phyloP scores from a whole-genome alignment of 2,797 vertebrate species.

The Ceryle rudis region DNA sequence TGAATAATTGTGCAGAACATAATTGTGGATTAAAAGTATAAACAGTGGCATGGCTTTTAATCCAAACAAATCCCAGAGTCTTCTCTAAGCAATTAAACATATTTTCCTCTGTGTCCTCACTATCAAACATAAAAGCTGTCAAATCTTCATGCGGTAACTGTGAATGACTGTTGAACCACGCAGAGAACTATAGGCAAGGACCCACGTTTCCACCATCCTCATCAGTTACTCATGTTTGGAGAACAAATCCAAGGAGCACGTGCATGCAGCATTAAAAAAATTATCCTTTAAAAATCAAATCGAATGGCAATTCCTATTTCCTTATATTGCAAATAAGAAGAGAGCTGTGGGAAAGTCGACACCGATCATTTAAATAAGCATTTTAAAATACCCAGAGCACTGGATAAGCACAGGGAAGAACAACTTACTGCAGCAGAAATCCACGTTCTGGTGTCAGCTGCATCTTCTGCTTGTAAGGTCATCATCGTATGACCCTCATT shows the following conservation, averaged over 20 bases:
- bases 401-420: neutral
- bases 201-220: neutral
- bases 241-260: neutral
- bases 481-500: neutral
- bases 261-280: neutral
- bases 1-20: neutral
- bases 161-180: neutral
- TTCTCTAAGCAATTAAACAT: neutral
- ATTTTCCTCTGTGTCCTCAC: neutral
- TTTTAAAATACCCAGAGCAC: accelerated
- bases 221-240: neutral
- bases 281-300: neutral
- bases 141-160: neutral
- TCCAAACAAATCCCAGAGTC: neutral
- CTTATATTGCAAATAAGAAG: neutral
- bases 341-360: neutral
- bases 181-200: neutral
- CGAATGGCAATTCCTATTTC: neutral
- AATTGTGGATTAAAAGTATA: neutral
- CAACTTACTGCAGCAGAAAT: neutral
- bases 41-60: neutral
- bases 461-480: neutral
- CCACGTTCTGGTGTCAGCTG: neutral
- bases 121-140: neutral
- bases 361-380: neutral